Conservation (phyloP, 2,113 vertebrate species). For the Oryzias melastigma region DNA sequence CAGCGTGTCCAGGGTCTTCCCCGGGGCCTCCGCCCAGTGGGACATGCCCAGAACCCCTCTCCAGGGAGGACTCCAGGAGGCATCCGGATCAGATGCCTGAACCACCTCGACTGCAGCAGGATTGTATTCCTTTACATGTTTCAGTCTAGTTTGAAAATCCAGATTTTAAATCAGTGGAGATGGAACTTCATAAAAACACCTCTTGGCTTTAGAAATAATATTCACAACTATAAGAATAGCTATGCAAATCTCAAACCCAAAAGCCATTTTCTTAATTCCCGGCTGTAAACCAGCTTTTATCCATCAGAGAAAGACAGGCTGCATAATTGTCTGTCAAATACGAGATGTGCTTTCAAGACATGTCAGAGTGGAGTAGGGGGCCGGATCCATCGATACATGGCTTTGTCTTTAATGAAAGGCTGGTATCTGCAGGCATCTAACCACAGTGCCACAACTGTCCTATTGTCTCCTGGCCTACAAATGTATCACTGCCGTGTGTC, state of each 20-base stretch:
- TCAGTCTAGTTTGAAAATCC: no score
- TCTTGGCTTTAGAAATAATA: no score
- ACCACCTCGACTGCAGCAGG: no score
- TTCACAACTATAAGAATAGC: no score
- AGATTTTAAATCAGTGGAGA: no score
- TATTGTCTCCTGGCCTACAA: conserved; percentile 46
- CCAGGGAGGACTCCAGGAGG: no score
- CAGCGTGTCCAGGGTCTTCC: no score
- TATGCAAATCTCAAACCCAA: neutral
- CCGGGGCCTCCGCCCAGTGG: no score
- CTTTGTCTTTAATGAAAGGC: conserved; percentile 32
- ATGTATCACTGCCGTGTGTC: conserved; percentile 29
- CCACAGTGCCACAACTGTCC: conserved; percentile 7
- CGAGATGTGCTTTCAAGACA: conserved; percentile 26
- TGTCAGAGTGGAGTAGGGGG: conserved; percentile 16
- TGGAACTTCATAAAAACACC: no score
- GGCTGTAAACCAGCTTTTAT: conserved; percentile 14
- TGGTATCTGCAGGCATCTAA: conserved; percentile 9
- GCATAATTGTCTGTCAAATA: conserved; percentile 48
- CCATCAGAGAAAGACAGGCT: conserved; percentile 12
- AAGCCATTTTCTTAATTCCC: neutral
- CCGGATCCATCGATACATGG: conserved; percentile 4
- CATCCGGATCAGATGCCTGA: no score
- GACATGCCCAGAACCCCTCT: no score
- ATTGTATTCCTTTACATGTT: no score